Conservation (phyloP, 2,888 invertebrate genomes). For the Nephrotoma flavescens region DNA sequence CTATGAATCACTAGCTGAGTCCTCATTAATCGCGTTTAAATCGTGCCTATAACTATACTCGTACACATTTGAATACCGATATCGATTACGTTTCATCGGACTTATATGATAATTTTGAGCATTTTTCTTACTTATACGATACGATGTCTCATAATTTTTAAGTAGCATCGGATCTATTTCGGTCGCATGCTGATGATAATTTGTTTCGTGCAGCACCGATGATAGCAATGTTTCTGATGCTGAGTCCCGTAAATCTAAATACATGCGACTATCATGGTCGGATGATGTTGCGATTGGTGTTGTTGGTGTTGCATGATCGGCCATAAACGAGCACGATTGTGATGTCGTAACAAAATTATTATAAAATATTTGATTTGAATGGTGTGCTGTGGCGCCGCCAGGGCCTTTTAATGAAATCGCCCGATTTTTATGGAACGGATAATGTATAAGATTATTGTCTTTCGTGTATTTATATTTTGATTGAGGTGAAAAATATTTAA, state of each 20-base stretch:
- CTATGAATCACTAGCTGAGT: slow-evolving; percentile 34
- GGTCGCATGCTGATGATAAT: slow-evolving; percentile 26
- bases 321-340: not conserved
- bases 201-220: slow-evolving; percentile 18
- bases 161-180: slow-evolving; percentile 25
- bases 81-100: slow-evolving; percentile 27
- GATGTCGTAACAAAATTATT: slow-evolving; percentile 3
- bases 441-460: slow-evolving; percentile 18
- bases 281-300: not conserved
- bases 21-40: slow-evolving; percentile 33
- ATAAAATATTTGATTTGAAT: slow-evolving; percentile 16
- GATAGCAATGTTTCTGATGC: slow-evolving; percentile 30
- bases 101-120: slow-evolving; percentile 32
- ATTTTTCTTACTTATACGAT: slow-evolving; percentile 34
- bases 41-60: slow-evolving; percentile 33
- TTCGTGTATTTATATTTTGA: slow-evolving; percentile 10
- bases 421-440: slow-evolving; percentile 29
- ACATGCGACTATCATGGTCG: slow-evolving; percentile 20
- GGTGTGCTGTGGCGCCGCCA: slow-evolving; percentile 9
- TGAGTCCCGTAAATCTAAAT: slow-evolving; percentile 29
- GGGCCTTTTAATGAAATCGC: slow-evolving; percentile 27
- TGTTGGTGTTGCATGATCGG: not conserved
- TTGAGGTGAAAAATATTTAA: slow-evolving; percentile 31
- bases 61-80: slow-evolving; percentile 32
- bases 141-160: slow-evolving; percentile 7